Evolutionary conservation across 2,797 vertebrate species (phyloP), one percentile per base, ranked within the genome.

Genomic region (Poecilia velifera): DNA sequence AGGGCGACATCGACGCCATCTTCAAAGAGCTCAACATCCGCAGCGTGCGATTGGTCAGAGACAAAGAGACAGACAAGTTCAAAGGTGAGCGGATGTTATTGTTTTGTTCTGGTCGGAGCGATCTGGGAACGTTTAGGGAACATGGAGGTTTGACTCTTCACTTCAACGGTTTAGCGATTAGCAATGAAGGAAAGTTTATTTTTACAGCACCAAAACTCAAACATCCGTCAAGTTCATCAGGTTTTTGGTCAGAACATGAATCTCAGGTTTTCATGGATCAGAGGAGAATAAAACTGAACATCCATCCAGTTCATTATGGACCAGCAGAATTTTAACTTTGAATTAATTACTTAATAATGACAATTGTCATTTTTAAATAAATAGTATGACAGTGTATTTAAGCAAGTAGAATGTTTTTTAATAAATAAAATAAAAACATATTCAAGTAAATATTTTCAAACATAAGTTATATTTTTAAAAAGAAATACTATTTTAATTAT

Each of bases 41-140:
- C 95, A 99, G 97, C 0, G 96, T 99, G 73, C 96, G 98, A 88
- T 95, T 99, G 95, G 98, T 99, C 94, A 91, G 98, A 95, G 98
- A 99, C 96, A 99, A 99, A 96, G 98, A 99, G 88, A 99, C 98
- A 83, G 98, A 99, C 95, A 99, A 99, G 95, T 99, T 99, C 93
- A 99, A 99, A 98, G 98, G 98, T 98, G n/a, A 84, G 85, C 6
- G 22, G 14, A 4, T 22, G 12, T 55, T 20, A 25, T 7, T 45
- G 36, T 75, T 55, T 25, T 25, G 28, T n/a, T 34, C 16, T 16
- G 6, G 28, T 18, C 31, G 6, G 59, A 62, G 31, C 6, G 28
- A 36, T 36, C 34, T 9, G 62, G 34, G 16, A 39, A 18, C 3
- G 20, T 39, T 64, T 36, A 3, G 34, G 59, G 59, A 64, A 34